These are phyloP conservation scores for Limulus polyphemus DNA, from an alignment of 2,888 invertebrate genomes.

Conservation along the genomic window DNA sequence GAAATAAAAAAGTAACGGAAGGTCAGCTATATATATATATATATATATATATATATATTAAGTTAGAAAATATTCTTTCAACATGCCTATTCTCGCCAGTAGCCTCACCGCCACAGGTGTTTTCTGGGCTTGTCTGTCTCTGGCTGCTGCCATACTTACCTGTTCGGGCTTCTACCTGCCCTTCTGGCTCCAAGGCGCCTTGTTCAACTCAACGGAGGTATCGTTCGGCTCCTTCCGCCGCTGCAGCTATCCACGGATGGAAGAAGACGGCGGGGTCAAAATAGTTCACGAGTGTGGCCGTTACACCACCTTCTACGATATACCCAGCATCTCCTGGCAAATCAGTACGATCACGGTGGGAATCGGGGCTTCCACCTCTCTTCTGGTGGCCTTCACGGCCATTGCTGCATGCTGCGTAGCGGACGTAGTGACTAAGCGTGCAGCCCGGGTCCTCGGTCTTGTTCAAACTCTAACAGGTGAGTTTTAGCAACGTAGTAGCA, in stretches of 20 bases:
- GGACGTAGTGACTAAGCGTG: conserved; percentile 47
- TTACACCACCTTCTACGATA: conserved; percentile 52
- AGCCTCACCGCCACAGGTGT: conserved; percentile 46
- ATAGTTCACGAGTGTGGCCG: conserved; percentile 50
- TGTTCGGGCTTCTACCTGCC: conserved; percentile 53
- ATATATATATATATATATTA: too few relatives aligned
- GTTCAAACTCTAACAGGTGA: conserved; percentile 50
- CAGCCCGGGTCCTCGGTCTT: conserved; percentile 47
- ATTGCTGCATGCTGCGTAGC: conserved; percentile 48
- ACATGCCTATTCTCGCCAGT: conserved; percentile 36
- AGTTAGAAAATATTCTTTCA: too few relatives aligned
- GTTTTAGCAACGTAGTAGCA: conserved; percentile 25
- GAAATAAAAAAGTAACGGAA: too few relatives aligned
- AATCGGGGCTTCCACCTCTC: conserved; percentile 47
- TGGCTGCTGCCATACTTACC: conserved; percentile 46
- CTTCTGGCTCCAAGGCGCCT: conserved; percentile 51
- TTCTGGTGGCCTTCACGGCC: conserved; percentile 48
- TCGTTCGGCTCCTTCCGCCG: conserved; percentile 54
- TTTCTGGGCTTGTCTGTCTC: conserved; percentile 49
- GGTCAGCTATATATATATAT: too few relatives aligned
- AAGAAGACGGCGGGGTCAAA: conserved; percentile 28
- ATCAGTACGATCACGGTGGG: conserved; percentile 51
- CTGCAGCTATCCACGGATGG: conserved; percentile 51
- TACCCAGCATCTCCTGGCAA: conserved; percentile 56
- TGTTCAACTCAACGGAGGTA: conserved; percentile 46